Conservation (phyloP, 2,888 invertebrate species). For the Cephus spinipes region DNA sequence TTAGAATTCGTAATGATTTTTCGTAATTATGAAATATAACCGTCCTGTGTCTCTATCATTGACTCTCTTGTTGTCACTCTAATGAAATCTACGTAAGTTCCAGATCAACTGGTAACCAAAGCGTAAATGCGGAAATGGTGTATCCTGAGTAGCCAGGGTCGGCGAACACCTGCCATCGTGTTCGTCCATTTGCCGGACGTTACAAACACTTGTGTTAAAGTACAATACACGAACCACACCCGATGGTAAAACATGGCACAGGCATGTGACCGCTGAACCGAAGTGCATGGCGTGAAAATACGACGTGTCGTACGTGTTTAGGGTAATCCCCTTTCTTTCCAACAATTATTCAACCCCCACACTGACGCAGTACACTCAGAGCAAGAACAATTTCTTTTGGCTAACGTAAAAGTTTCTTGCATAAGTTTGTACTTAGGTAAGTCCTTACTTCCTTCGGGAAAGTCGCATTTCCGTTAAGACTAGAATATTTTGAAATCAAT, state of each 20-base stretch:
- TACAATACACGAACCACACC: constrained; percentile 39
- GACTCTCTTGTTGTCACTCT: not conserved
- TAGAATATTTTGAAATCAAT: not conserved
- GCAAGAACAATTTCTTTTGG: not conserved
- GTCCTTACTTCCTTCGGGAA: not conserved
- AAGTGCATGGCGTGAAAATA: constrained; percentile 35
- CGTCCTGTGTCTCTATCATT: not conserved
- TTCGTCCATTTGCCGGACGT: constrained; percentile 31
- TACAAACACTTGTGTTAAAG: constrained; percentile 33
- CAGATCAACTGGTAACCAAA: not conserved
- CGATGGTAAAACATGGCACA: constrained; percentile 26
- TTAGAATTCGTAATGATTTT: not conserved
- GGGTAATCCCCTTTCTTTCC: not conserved
- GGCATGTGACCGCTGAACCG: constrained; percentile 38
- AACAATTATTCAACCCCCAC: not conserved
- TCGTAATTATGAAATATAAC: not conserved
- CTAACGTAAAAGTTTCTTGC: not conserved
- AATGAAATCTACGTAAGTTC: not conserved
- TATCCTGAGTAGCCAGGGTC: not conserved
- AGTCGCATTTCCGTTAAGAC: not conserved
- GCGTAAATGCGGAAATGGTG: not conserved
- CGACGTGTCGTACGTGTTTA: constrained; percentile 9
- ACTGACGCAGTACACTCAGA: not conserved
- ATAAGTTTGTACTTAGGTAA: not conserved
- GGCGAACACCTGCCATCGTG: not conserved